Evolutionary conservation across 1,140 invertebrate genomes (phyloP).

Genomic region (Campoletis sonorensis): DNA sequence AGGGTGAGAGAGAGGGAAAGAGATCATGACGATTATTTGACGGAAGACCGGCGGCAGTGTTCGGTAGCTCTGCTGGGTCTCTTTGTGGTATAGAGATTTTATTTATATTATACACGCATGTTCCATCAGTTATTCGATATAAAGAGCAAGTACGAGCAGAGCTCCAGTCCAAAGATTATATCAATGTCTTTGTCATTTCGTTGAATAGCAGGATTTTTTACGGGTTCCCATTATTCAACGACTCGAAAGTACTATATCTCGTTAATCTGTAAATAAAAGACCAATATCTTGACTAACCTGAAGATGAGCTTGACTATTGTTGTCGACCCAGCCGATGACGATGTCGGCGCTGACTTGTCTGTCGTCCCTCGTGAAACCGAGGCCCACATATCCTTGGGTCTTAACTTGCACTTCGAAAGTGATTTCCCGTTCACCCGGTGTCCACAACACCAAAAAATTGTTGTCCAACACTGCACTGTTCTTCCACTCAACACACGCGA

Average conservation of each 20-base stretch:
- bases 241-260: neutral
- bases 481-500: slow-evolving; percentile 71
- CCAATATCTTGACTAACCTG: slow-evolving; percentile 78
- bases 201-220: no score
- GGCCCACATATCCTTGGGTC: slow-evolving; percentile 88
- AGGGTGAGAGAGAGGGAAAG: neutral
- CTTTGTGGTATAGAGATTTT: neutral
- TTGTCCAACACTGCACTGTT: slow-evolving; percentile 75
- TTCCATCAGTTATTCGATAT: neutral
- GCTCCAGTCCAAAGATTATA: no score
- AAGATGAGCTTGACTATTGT: slow-evolving; percentile 82
- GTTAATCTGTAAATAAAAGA: neutral
- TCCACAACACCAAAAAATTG: slow-evolving; percentile 77
- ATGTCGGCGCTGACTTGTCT: slow-evolving; percentile 83
- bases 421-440: slow-evolving; percentile 79
- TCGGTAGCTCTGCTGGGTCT: slow-evolving; percentile 30
- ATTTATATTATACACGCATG: neutral
- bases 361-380: slow-evolving; percentile 87
- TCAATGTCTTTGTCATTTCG: no score
- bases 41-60: slow-evolving; percentile 38
- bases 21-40: slow-evolving; percentile 47
- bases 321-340: slow-evolving; percentile 85
- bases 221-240: neutral
- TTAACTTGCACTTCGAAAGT: slow-evolving; percentile 88
- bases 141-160: neutral